Evolutionary conservation across 2,888 invertebrate species (phyloP), one percentile per base, ranked within the genome.

Genomic region (Cryptosula pallasiana): DNA sequence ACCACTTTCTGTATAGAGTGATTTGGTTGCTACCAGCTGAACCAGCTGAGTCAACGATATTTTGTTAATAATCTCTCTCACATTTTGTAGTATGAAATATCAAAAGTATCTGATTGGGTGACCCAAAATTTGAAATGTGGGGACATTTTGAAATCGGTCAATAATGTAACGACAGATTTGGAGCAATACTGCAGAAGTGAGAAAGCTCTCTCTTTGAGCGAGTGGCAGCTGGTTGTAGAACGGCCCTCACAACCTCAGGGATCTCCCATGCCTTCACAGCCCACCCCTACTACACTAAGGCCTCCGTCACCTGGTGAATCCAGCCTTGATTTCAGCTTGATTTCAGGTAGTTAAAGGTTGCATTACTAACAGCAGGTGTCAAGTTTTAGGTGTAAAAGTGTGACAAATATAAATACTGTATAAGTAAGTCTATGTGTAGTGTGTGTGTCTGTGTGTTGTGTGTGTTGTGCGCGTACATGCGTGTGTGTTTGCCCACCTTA

Each of bases 11-110:
- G n/a, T n/a, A n/a, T n/a, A n/a, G n/a, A n/a, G n/a, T n/a, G n/a
- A n/a, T n/a, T n/a, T n/a, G n/a, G n/a, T n/a, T n/a, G n/a, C n/a
- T n/a, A n/a, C n/a, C n/a, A n/a, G n/a, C n/a, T n/a, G n/a, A n/a
- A n/a, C n/a, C n/a, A n/a, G n/a, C n/a, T n/a, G n/a, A n/a, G n/a
- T n/a, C n/a, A n/a, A n/a, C n/a, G n/a, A n/a, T n/a, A n/a, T n/a
- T n/a, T n/a, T n/a, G n/a, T n/a, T n/a, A n/a, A n/a, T n/a, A n/a
- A n/a, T n/a, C n/a, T n/a, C n/a, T n/a, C n/a, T n/a, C n/a, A n/a
- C n/a, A 57, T 57, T 5, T 63, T 63, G 13, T 63, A 63, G 63
- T 63, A 63, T 63, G 25, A 63, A n/a, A 63, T 63, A 25, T 32
- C 63, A 32, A 34, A 32, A 29, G 63, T 32, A 5, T 63, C 34